Percentiles rank a stretch among this genome's conserved stretches.
Conservation (phyloP, 2,888 invertebrate genomes). For the Drosophila pseudotakahashii region DNA sequence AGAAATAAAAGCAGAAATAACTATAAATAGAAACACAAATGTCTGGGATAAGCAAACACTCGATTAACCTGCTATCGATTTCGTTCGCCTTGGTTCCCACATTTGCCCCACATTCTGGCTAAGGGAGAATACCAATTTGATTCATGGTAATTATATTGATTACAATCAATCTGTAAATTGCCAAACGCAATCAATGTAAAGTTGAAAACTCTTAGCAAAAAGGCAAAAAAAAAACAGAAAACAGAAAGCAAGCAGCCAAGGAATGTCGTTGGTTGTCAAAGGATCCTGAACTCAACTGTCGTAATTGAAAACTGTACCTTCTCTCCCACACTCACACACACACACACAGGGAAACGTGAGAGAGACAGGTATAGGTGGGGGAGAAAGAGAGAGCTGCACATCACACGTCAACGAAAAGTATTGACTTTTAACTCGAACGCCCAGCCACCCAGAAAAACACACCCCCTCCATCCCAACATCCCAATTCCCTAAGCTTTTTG, state of each 20-base stretch:
- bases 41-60: not conserved
- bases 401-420: constrained; percentile 73
- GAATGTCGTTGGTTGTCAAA: constrained; percentile 61
- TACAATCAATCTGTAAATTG: constrained; percentile 43
- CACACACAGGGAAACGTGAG: constrained; percentile 6
- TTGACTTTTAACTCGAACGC: constrained; percentile 72
- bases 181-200: constrained; percentile 42
- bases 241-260: not conserved
- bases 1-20: no score
- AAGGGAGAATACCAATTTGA: not conserved
- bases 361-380: not conserved
- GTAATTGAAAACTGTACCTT: constrained; percentile 77
- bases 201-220: constrained; percentile 19
- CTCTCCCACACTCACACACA: constrained; percentile 26
- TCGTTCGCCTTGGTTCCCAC: not conserved
- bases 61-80: constrained; percentile 16
- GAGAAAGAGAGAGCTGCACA: constrained; percentile 6
- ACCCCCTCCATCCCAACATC: not conserved
- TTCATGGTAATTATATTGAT: constrained; percentile 38
- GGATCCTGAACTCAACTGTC: constrained; percentile 63
- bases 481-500: constrained; percentile 17
- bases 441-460: constrained; percentile 7
- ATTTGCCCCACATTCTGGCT: constrained; percentile 29
- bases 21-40: not conserved
- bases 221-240: not conserved